Conservation (phyloP, 1,140 invertebrate genomes). For the Probaryconus sp. region DNA sequence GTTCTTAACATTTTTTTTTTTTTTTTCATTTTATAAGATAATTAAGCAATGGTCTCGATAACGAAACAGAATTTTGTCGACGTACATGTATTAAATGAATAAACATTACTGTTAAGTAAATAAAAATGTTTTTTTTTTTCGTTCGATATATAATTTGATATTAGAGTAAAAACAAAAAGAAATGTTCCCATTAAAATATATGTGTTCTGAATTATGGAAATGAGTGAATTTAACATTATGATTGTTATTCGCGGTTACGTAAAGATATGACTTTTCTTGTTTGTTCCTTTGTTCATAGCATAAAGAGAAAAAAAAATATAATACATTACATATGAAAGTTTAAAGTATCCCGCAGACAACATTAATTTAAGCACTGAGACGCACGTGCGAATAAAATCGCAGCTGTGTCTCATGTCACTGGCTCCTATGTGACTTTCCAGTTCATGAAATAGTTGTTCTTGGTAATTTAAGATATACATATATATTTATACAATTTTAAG, state of each 20-base stretch:
- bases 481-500: no score
- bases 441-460: conserved; percentile 32
- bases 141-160: no score
- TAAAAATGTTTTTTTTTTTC: no score
- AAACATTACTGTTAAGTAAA: conserved; percentile 7
- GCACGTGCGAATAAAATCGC: conserved; percentile 48
- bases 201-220: no score
- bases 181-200: no score
- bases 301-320: no score
- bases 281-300: not conserved
- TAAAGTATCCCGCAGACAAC: conserved; percentile 19
- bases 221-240: no score
- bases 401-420: conserved; percentile 24
- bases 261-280: not conserved
- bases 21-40: no score
- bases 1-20: no score
- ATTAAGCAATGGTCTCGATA: conserved; percentile 24
- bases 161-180: no score
- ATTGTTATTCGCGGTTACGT: not conserved
- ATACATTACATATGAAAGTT: conserved; percentile 11
- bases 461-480: no score
- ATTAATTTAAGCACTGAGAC: conserved; percentile 33
- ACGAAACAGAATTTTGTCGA: conserved; percentile 26
- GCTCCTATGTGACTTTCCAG: conserved; percentile 34
- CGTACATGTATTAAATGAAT: conserved; percentile 7